Conservation (phyloP, 2,797 vertebrate species). For the Lycodopsis pacificus region DNA sequence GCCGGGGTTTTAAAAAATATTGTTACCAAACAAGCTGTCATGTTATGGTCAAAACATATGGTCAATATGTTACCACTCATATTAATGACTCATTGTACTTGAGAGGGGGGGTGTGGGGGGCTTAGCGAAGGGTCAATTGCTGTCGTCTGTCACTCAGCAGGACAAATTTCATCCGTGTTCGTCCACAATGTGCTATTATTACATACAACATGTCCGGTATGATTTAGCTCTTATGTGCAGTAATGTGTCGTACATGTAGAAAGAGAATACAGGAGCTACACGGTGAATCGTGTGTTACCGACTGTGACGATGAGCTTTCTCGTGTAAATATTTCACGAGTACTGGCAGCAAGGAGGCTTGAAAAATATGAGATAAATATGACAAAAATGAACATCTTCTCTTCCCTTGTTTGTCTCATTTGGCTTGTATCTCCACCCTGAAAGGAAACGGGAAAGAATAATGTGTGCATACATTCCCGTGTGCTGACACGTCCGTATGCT, state of each 20-base stretch:
- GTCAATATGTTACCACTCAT: not conserved
- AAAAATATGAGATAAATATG: constrained; percentile 56
- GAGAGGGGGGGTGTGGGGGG: not conserved
- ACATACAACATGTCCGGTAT: constrained; percentile 9
- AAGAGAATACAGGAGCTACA: constrained; percentile 9
- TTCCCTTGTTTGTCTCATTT: not conserved
- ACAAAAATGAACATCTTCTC: constrained; percentile 25
- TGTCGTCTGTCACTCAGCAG: constrained; percentile 11
- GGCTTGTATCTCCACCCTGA: not conserved
- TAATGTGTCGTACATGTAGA: not conserved
- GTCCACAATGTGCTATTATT: not conserved
- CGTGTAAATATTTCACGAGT: constrained; percentile 75
- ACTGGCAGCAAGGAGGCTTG: constrained; percentile 36
- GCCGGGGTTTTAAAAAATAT: not conserved
- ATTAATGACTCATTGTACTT: not conserved
- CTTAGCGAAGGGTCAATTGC: not conserved
- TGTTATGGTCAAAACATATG: not conserved
- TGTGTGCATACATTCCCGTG: not conserved
- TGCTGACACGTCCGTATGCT: constrained; percentile 11
- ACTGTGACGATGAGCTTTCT: constrained; percentile 49
- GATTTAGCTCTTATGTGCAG: constrained; percentile 29
- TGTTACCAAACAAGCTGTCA: not conserved
- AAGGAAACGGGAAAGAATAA: not conserved
- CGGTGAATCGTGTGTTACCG: constrained; percentile 16
- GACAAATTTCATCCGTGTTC: not conserved